These are phyloP conservation scores for Vulpes ferrilata DNA, from an alignment of 2,113 vertebrate genomes.

Conservation along the genomic window DNA sequence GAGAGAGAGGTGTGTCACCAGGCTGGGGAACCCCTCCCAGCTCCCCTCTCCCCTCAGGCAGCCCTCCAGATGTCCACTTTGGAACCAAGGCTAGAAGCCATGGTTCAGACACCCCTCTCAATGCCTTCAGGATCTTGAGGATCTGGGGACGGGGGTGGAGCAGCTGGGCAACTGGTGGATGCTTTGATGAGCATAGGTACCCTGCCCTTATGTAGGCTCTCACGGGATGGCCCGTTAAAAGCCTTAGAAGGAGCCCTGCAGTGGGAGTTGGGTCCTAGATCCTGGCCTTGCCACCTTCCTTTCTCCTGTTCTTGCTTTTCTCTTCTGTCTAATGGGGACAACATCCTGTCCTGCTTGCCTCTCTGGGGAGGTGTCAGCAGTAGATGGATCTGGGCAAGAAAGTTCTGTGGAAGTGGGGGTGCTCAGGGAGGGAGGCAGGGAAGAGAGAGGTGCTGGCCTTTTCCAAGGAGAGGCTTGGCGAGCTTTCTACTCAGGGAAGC, in stretches of 20 bases:
- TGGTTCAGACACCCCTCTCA: not conserved
- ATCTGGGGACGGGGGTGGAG: not conserved
- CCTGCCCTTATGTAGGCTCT: not conserved
- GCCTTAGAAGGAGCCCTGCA: not conserved
- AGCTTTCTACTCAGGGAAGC: not conserved
- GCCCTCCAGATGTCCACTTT: not conserved
- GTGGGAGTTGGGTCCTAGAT: not conserved
- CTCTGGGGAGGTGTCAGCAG: not conserved
- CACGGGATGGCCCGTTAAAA: not conserved
- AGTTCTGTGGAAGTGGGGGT: not conserved
- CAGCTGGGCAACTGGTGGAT: not conserved
- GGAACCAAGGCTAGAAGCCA: conserved; percentile 28
- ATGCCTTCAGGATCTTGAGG: not conserved
- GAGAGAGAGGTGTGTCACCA: not conserved
- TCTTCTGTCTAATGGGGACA: not conserved
- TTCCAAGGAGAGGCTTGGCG: conserved; percentile 5
- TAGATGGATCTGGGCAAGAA: not conserved
- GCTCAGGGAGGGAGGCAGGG: not conserved
- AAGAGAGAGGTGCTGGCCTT: not conserved
- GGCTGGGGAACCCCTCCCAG: not conserved
- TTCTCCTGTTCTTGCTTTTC: not conserved
- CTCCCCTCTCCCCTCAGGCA: not conserved
- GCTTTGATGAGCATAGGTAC: not conserved
- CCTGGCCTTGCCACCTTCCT: not conserved
- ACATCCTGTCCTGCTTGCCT: not conserved